Evolutionary conservation across 2,888 invertebrate genomes (phyloP).

Genomic region (Yponomeuta malinellus): DNA sequence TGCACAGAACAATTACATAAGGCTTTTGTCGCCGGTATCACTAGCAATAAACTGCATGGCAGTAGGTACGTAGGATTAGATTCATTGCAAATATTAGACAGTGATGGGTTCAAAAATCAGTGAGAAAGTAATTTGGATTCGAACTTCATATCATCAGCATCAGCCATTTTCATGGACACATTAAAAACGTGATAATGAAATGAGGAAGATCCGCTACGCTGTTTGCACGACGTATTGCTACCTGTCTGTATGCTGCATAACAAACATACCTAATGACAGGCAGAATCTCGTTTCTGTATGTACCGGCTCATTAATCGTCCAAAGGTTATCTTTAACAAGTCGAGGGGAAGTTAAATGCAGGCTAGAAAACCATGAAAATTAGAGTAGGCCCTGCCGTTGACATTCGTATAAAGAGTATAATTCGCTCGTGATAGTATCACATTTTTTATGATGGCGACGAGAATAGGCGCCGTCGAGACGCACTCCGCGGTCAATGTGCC

Average conservation of each 20-base stretch:
- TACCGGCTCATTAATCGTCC: background rate
- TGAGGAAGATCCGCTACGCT: conserved; percentile 13
- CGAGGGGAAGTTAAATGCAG: background rate
- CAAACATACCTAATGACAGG: background rate
- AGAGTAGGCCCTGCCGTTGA: background rate
- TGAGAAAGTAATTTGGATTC: background rate
- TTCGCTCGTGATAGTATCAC: background rate
- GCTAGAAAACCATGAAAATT: background rate
- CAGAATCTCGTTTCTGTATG: background rate
- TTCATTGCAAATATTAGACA: too few species aligned
- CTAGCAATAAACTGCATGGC: background rate
- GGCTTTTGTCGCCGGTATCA: conserved; percentile 1
- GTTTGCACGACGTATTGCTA: background rate
- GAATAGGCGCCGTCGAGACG: conserved; percentile 11
- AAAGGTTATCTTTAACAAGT: background rate
- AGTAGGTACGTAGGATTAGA: background rate
- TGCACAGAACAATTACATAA: conserved; percentile 14
- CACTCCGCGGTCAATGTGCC: conserved; percentile 55
- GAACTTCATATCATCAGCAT: background rate
- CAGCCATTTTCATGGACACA: background rate
- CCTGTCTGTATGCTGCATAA: background rate
- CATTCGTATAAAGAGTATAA: background rate
- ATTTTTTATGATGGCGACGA: conserved; percentile 9
- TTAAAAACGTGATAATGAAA: background rate
- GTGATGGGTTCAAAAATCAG: background rate